Evolutionary conservation across 1,140 invertebrate genomes (phyloP), one percentile per base, ranked within the genome.

Genomic region (Gryllus bimaculatus): DNA sequence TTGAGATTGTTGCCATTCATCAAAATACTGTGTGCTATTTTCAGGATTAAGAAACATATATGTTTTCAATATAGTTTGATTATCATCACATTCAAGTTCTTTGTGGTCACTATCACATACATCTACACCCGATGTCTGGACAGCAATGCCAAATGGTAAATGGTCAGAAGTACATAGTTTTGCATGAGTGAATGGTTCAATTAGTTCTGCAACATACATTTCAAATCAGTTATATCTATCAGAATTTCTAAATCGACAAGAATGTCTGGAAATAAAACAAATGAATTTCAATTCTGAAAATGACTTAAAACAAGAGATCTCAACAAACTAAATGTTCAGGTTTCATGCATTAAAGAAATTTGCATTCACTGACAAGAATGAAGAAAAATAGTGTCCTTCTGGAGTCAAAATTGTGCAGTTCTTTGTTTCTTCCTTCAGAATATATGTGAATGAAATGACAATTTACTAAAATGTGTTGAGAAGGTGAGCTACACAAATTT

Each of bases 1-100:
- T 79, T 92, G 88, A 83, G 93, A 90, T 81, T 91, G 88, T 82
- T 94, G 93, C 85, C 91, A 90, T 78, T 91, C 89, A 82, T 92
- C 89, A 83, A 91, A 92, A 83, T 89, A 88, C 81, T 88, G 88
- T 83, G 86, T 87, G 20, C 86, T 82, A 82, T 88, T 85, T 73
- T 84, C 81, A 12, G 84, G 83, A 49, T 83, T 21, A 48, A 85
- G 78, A 82, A 87, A 88, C 81, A 84, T 79, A 73, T 79, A 82
- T 74, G 80, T 84, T 82, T 80, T 82, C 78, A 54, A 73, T 66
- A 80, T 73, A 75, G 77, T 7, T 48, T 81, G 21, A 76, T 82
- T 48, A 47, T 47, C 15, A 12, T 74, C 10, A 54, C 47, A 47
- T 54, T 48, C 48, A n/a, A 8, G 73, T n/a, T 13, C 7, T n/a